Conservation (phyloP, 2,888 invertebrate species). For the Limnephilus auricula region DNA sequence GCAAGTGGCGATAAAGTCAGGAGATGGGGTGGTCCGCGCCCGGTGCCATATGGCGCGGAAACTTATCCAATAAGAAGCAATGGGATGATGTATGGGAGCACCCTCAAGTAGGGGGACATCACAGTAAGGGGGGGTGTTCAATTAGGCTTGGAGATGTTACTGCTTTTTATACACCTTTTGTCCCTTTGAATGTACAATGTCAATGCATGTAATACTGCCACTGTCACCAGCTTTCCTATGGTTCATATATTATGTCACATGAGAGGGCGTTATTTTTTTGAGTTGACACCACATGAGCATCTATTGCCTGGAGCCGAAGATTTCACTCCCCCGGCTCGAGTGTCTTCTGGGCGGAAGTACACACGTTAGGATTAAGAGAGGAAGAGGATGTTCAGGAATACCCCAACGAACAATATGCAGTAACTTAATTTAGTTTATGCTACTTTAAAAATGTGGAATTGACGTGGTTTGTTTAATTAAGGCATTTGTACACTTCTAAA, state of each 20-base stretch:
- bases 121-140: constrained; percentile 52
- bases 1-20: constrained; percentile 52
- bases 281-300: not conserved
- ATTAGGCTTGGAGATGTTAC: constrained; percentile 59
- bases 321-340: not conserved
- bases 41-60: constrained; percentile 65
- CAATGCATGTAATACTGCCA: not conserved
- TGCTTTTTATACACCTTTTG: constrained; percentile 20
- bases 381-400: too few species aligned
- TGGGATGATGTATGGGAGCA: constrained; percentile 63
- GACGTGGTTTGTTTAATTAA: too few species aligned
- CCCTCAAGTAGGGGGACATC: constrained; percentile 31
- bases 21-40: constrained; percentile 51
- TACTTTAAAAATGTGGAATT: too few species aligned
- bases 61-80: constrained; percentile 67
- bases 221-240: not conserved
- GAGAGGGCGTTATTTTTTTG: not conserved
- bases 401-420: too few species aligned
- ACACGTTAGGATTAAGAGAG: too few species aligned
- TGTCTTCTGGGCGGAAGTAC: too few species aligned
- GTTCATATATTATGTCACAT: not conserved
- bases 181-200: not conserved
- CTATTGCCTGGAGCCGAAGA: too few species aligned
- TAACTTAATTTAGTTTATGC: too few species aligned
- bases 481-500: too few species aligned